Percentiles rank a stretch among this genome's conserved stretches.
phyloP scores from a whole-genome alignment of 2,113 vertebrate genomes.

The Apeltes quadracus region DNA sequence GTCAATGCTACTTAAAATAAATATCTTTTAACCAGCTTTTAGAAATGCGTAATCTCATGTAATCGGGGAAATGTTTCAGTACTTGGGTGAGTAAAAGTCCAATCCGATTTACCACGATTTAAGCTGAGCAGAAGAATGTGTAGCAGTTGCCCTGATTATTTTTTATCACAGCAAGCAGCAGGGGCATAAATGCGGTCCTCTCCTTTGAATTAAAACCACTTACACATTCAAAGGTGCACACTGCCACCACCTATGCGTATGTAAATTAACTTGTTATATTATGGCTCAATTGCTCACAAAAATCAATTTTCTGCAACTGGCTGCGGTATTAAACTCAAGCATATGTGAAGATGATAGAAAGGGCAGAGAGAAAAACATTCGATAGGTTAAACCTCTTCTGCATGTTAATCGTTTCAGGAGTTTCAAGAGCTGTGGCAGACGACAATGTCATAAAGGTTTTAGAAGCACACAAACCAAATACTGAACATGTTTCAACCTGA shows the following conservation, averaged over 20 bases:
- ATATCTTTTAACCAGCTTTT: neutral
- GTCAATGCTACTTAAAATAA: neutral
- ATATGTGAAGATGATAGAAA: slow-evolving; percentile 3
- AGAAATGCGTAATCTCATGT: neutral
- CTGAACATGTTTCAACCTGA: neutral
- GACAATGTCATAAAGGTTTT: neutral
- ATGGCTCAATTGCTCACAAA: slow-evolving; percentile 28
- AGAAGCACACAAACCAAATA: neutral
- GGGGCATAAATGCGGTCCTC: neutral
- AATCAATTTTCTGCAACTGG: neutral
- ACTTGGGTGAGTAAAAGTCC: neutral
- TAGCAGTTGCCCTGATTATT: neutral
- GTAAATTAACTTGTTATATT: slow-evolving; percentile 9
- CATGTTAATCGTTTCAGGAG: slow-evolving; percentile 16
- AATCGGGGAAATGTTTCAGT: neutral
- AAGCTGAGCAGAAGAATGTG: neutral
- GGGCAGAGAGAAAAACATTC: slow-evolving; percentile 11
- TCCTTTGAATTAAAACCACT: slow-evolving; percentile 10
- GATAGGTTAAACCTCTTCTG: slow-evolving; percentile 20
- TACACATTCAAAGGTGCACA: neutral
- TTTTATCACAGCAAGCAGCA: neutral
- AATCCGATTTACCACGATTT: neutral
- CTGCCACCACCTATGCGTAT: neutral
- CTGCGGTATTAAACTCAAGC: slow-evolving; percentile 20
- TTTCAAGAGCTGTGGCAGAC: neutral